Evolutionary conservation across 2,888 invertebrate genomes (phyloP).

Genomic region (Netelia inedita): DNA sequence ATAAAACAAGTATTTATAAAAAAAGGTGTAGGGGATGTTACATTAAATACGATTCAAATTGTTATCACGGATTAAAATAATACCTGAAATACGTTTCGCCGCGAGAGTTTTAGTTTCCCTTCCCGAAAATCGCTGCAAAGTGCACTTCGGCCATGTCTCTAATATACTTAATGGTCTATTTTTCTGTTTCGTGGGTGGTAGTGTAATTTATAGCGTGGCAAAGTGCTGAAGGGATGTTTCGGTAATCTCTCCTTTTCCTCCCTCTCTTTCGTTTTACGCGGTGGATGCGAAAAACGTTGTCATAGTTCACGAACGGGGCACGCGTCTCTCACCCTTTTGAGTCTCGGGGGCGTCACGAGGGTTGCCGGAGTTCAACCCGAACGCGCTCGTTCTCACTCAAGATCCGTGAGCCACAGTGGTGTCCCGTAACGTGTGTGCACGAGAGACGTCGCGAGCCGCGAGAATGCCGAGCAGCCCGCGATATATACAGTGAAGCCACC

Average conservation of each 20-base stretch:
- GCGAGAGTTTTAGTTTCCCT: no score
- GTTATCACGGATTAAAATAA: no score
- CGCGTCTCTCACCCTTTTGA: conserved; percentile 47
- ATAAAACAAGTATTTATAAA: no score
- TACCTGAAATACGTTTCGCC: no score
- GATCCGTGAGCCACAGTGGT: conserved; percentile 72
- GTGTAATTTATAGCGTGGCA: background rate
- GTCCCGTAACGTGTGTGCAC: conserved; percentile 59
- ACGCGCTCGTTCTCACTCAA: conserved; percentile 56
- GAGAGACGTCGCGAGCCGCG: conserved; percentile 34
- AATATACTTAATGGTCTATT: no score
- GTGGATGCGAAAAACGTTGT: conserved; percentile 3
- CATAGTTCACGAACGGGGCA: conserved; percentile 47
- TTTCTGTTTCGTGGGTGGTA: no score
- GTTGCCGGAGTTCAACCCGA: conserved; percentile 54
- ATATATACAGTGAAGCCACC: conserved; percentile 55
- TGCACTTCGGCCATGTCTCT: no score
- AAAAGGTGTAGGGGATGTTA: no score
- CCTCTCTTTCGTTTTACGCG: conserved; percentile 14
- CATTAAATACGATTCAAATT: no score
- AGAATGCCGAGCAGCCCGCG: conserved; percentile 38
- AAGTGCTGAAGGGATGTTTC: conserved; percentile 41
- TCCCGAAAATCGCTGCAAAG: no score
- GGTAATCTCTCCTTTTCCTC: background rate
- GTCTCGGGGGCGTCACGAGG: conserved; percentile 37